A percentile compares a stretch with the other conserved stretches of the same genome.
These are phyloP conservation scores for Salvelinus fontinalis DNA, from an alignment of 2,113 vertebrate genomes.

Conservation along the genomic window DNA sequence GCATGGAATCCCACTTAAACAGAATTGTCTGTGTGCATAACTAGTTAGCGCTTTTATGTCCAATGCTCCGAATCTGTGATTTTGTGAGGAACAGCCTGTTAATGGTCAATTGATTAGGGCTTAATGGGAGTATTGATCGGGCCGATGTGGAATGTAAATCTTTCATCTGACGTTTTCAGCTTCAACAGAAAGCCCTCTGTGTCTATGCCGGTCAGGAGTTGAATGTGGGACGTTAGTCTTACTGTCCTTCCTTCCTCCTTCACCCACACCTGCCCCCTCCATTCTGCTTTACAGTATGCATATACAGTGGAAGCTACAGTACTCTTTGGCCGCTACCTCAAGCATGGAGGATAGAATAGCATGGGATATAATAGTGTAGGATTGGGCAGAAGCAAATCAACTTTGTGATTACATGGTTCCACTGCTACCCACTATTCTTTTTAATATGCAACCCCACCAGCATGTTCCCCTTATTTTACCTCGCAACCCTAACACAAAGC, in stretches of 20 bases:
- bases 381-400: constrained; percentile 39
- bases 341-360: constrained; percentile 9
- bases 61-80: constrained; percentile 22
- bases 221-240: constrained; percentile 60
- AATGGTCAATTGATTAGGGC: constrained; percentile 70
- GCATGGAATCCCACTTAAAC: constrained; percentile 15
- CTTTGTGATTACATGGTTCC: background rate
- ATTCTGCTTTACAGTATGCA: background rate
- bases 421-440: background rate
- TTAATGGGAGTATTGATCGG: constrained; percentile 72
- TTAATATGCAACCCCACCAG: constrained; percentile 9
- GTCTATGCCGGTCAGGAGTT: constrained; percentile 58
- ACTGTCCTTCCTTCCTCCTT: constrained; percentile 27
- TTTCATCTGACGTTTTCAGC: constrained; percentile 53
- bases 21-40: background rate
- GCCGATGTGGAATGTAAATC: constrained; percentile 63
- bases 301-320: background rate
- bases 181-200: constrained; percentile 37
- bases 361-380: constrained; percentile 17
- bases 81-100: constrained; percentile 65
- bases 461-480: constrained; percentile 3
- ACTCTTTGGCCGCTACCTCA: constrained; percentile 32
- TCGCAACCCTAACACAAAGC: background rate
- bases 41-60: background rate
- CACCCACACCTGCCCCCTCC: constrained; percentile 13